Base-by-base conservation (phyloP, 2,888 invertebrate species). In the Drosophila glabriapex region DNA sequence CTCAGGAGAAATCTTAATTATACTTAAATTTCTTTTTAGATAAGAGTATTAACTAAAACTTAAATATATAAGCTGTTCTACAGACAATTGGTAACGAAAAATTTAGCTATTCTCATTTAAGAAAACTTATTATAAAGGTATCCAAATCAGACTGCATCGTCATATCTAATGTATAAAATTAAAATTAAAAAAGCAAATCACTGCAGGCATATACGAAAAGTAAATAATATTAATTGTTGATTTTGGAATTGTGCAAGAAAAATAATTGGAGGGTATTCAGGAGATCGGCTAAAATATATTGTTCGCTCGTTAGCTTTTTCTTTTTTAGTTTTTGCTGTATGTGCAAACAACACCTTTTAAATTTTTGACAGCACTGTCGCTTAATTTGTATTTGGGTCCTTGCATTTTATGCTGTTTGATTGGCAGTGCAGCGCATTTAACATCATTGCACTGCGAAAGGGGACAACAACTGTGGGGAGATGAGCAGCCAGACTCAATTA, bases 391-490 rank as follows among this genome's bases (percentile, higher is more conserved):
- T 85, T 83, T 78, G 61, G 67, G 41, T 54, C 31, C 68, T 69
- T 82, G 73, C 73, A 76, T 85, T 87, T 84, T 73, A 68, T 77
- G 82, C 77, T 76, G 74, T 86, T 86, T 82, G 77, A 82, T 72
- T 63, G 76, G 41, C 60, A 43, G 39, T 49, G 59, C 50, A 66
- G 62, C 69, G 60, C 62, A 67, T 73, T 73, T 76, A 65, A 73
- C 68, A 49, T 37, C 31, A 64, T 41, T 16, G 56, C 50, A 33
- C 35, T 49, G 55, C 9, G 33, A 43, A 19, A n/a, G 14, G 28
- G 16, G 6, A 1, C 9, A 16, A 14, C 16, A 22, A 16, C 14
- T 52, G 29, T 1, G n/a, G 5, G 12, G 16, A 10, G 39, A 14
- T 41, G 9, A 29, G 54, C 43, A 58, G 60, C 54, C 88, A 72